phyloP scores from a whole-genome alignment of 2,797 vertebrate species.

The Spea hammondii region DNA sequence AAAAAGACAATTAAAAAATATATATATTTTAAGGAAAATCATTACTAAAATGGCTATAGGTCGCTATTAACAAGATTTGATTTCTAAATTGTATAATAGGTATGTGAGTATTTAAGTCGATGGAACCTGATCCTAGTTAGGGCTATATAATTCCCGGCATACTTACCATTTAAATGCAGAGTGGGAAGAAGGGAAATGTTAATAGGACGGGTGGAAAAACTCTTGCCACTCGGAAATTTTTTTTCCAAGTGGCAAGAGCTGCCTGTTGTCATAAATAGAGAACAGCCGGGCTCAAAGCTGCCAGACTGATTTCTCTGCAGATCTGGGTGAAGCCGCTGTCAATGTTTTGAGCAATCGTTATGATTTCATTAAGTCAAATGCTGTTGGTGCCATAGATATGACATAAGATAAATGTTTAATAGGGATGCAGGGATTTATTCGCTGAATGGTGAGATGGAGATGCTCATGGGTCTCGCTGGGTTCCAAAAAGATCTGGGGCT shows the following conservation, averaged over 20 bases:
- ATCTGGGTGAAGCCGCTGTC: conserved; percentile 13
- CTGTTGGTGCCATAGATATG: conserved; percentile 1
- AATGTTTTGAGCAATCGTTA: conserved; percentile 5
- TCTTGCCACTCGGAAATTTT: too few relatives aligned
- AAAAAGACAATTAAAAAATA: not conserved
- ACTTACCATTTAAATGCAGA: not conserved
- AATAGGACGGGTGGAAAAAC: not conserved
- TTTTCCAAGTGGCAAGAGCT: not conserved
- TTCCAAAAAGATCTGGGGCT: too few relatives aligned
- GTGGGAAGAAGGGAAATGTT: not conserved
- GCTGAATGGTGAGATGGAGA: too few relatives aligned
- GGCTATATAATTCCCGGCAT: not conserved
- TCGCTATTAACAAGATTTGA: not conserved
- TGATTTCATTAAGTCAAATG: conserved; percentile 8
- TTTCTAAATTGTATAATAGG: not conserved
- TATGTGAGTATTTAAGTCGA: not conserved
- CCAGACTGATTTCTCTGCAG: conserved; percentile 8
- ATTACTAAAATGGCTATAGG: not conserved
- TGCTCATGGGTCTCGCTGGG: too few relatives aligned
- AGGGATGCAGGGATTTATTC: not conserved
- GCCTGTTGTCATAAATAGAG: conserved; percentile 4
- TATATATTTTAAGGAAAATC: not conserved
- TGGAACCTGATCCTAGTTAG: conserved; percentile 4
- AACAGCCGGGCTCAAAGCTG: not conserved
- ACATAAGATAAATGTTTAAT: not conserved